Evolutionary conservation across 1,140 invertebrate species (phyloP), one percentile per base, ranked within the genome.

Genomic region (Chrysomallon squamiferum): DNA sequence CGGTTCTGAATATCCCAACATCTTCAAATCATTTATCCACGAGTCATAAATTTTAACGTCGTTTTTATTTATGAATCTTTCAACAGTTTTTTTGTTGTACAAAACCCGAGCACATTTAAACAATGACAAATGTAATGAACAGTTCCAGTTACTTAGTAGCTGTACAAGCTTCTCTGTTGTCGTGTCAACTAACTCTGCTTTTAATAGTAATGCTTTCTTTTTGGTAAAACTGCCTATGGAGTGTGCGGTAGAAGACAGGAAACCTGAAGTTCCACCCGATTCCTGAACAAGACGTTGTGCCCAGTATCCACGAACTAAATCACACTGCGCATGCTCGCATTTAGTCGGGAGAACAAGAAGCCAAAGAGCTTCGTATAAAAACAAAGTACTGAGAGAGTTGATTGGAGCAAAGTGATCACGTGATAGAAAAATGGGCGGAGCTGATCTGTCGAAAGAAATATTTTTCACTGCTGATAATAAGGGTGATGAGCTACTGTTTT

Each of bases 321-420:
- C 33, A 33, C 30, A 33, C 0, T 30, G 11, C 22, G 22, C 33
- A 15, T 38, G 15, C 33, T 32, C 33, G 18, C 29, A 32, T 15
- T 32, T 58, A 18, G 56, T 58, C 6, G 56, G 56, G 11, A 58
- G 33, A 20, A 35, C 20, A n/a, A 58, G 29, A n/a, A 30, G n/a
- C 32, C 29, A 35, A n/a, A 58, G 30, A 33, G 56, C 29, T n/a
- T 58, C 33, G 56, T 58, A 58, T 9, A 35, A 30, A 22, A 58
- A 58, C 30, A 58, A 20, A 20, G 56, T 58, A 30, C 33, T 38
- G n/a, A 33, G 22, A 13, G 56, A 30, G 33, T 35, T 35, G 33
- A 58, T 33, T 32, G 56, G 56, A 18, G 29, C 29, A 38, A 58
- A 58, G 18, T 9, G 18, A n/a, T 38, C 33, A 35, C 30, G 25